Conservation (phyloP, 1,140 invertebrate genomes). For the Halyomorpha halys region DNA sequence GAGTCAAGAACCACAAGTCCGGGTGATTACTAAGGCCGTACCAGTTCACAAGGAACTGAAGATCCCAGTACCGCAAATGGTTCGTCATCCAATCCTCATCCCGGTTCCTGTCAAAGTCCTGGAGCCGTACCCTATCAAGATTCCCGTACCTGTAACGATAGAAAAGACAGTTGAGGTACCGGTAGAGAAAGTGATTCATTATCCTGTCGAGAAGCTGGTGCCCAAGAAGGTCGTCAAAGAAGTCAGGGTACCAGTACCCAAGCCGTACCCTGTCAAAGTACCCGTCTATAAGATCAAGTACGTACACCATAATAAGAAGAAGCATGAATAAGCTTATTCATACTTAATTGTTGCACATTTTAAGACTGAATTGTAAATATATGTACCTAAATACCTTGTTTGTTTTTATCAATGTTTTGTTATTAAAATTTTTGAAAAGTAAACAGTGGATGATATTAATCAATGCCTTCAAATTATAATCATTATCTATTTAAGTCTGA, state of each 20-base stretch:
- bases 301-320: slow-evolving; percentile 28
- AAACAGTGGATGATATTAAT: too few relatives aligned
- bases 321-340: not conserved
- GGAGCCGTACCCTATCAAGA: slow-evolving; percentile 22
- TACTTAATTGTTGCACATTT: too few relatives aligned
- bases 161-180: slow-evolving; percentile 30
- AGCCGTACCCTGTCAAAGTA: slow-evolving; percentile 30
- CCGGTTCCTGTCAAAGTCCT: slow-evolving; percentile 29
- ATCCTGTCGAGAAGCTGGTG: slow-evolving; percentile 31
- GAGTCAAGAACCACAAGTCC: not conserved
- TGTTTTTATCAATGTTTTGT: too few relatives aligned
- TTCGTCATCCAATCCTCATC: slow-evolving; percentile 25
- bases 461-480: too few relatives aligned
- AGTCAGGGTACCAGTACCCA: slow-evolving; percentile 30
- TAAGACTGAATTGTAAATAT: too few relatives aligned
- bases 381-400: too few relatives aligned
- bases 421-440: too few relatives aligned
- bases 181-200: slow-evolving; percentile 31
- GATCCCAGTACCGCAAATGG: slow-evolving; percentile 25
- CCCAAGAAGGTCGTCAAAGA: slow-evolving; percentile 30
- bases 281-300: slow-evolving; percentile 31
- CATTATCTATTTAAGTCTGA: too few relatives aligned
- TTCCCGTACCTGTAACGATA: slow-evolving; percentile 27
- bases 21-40: not conserved
- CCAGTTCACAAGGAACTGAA: slow-evolving; percentile 27